Conservation (phyloP, 92 coral and sea anemone genomes). For the Epizoanthus illoricatus region DNA sequence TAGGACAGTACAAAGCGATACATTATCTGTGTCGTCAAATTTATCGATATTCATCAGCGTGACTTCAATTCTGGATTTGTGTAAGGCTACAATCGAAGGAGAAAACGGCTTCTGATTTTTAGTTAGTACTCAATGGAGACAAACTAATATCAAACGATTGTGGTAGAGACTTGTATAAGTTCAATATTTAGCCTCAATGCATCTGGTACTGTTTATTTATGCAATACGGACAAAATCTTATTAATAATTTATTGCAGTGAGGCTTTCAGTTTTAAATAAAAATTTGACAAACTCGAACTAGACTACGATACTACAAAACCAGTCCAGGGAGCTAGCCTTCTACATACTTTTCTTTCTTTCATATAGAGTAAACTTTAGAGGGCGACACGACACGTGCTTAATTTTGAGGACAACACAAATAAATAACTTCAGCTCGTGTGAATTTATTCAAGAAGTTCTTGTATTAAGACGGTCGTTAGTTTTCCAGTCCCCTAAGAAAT, state of each 20-base stretch:
- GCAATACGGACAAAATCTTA: conserved; percentile 22
- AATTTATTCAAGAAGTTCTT: too few species aligned
- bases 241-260: conserved; percentile 30
- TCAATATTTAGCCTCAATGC: background rate
- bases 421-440: too few species aligned
- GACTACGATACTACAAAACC: background rate
- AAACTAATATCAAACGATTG: background rate
- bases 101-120: background rate
- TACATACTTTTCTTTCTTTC: background rate
- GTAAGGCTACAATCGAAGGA: background rate
- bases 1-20: conserved; percentile 27
- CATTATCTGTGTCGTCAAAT: conserved; percentile 4
- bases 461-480: too few species aligned
- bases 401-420: too few species aligned
- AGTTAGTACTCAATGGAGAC: background rate
- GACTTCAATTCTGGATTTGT: background rate
- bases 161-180: background rate
- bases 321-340: background rate
- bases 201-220: conserved; percentile 26
- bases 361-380: too few species aligned
- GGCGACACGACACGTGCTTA: too few species aligned
- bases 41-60: conserved; percentile 8
- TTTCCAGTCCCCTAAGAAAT: too few species aligned
- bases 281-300: conserved; percentile 10
- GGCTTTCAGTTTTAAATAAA: conserved; percentile 36